Conservation (phyloP, 2,113 vertebrate genomes). For the Percopsis transmontana region DNA sequence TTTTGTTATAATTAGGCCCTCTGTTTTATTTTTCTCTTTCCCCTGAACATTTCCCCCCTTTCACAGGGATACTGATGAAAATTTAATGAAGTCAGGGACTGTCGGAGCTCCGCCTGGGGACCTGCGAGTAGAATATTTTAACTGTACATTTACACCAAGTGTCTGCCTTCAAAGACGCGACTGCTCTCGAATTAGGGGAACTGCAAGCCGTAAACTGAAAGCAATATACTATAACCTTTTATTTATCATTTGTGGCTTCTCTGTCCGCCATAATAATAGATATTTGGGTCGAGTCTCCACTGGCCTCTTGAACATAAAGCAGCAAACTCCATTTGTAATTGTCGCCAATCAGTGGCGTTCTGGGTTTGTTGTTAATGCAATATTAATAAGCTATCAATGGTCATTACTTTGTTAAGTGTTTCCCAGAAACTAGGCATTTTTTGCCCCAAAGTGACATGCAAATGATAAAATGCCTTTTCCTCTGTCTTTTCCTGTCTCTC, state of each 20-base stretch:
- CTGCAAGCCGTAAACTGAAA: conserved; percentile 85
- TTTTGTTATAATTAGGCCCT: conserved; percentile 82
- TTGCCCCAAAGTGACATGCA: no score
- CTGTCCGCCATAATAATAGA: conserved; percentile 68
- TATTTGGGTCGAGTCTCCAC: conserved; percentile 50
- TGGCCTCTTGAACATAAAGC: conserved; percentile 52
- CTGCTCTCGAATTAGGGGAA: conserved; percentile 92
- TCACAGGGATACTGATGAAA: conserved; percentile 97
- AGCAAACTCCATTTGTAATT: conserved; percentile 52
- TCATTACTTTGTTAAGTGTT: conserved; percentile 86
- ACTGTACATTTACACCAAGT: conserved; percentile 99
- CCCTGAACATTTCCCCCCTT: conserved; percentile 80
- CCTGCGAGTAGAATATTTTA: conserved; percentile 95
- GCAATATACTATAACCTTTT: conserved; percentile 68
- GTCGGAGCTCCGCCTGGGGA: conserved; percentile 94
- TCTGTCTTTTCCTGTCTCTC: neutral
- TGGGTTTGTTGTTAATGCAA: conserved; percentile 83
- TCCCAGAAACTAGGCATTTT: conserved; percentile 63
- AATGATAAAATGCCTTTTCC: no score
- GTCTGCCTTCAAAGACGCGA: conserved; percentile 96
- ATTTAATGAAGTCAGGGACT: conserved; percentile 98
- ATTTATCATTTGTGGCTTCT: conserved; percentile 61
- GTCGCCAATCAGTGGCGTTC: conserved; percentile 55
- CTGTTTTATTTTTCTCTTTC: conserved; percentile 83
- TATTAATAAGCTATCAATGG: conserved; percentile 85